phyloP scores from a whole-genome alignment of 92 coral and sea anemone genomes.

The Muricea muricata region DNA sequence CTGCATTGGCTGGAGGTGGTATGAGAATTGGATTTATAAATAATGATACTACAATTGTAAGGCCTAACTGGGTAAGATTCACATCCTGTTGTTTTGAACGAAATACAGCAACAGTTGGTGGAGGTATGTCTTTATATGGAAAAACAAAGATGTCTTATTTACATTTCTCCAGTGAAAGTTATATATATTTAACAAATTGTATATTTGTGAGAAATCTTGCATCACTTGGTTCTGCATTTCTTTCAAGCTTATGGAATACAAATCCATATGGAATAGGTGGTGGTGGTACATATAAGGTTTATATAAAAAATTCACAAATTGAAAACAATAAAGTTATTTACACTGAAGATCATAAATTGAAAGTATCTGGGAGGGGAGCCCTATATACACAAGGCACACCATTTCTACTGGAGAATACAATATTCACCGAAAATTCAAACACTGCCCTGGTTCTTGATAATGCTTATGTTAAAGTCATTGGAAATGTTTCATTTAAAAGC shows the following conservation, averaged over 20 bases:
- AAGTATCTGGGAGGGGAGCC: slow-evolving; percentile 86
- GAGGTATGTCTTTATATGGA: slow-evolving; percentile 79
- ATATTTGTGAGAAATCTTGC: slow-evolving; percentile 72
- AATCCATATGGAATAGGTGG: slow-evolving; percentile 86
- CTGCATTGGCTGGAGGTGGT: slow-evolving; percentile 76
- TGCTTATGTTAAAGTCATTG: slow-evolving; percentile 64
- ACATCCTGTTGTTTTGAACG: slow-evolving; percentile 46
- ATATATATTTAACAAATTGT: slow-evolving; percentile 58
- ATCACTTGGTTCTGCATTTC: slow-evolving; percentile 90
- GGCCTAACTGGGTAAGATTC: neutral
- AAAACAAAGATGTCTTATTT: slow-evolving; percentile 44
- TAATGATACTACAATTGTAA: neutral
- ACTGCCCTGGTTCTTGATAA: slow-evolving; percentile 91
- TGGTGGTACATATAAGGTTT: slow-evolving; percentile 62
- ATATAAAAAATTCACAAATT: slow-evolving; percentile 70
- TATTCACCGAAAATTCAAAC: slow-evolving; percentile 55
- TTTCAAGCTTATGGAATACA: slow-evolving; percentile 73
- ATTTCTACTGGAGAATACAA: slow-evolving; percentile 54
- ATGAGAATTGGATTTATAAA: slow-evolving; percentile 69
- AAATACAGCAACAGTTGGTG: slow-evolving; percentile 78
- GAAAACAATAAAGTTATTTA: slow-evolving; percentile 58
- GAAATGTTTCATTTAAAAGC: slow-evolving; percentile 60
- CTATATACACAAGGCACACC: slow-evolving; percentile 77
- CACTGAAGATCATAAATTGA: slow-evolving; percentile 68
- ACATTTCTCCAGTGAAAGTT: slow-evolving; percentile 17